Conservation (phyloP, 2,797 vertebrate species). For the Dendrocincla tyrannina region DNA sequence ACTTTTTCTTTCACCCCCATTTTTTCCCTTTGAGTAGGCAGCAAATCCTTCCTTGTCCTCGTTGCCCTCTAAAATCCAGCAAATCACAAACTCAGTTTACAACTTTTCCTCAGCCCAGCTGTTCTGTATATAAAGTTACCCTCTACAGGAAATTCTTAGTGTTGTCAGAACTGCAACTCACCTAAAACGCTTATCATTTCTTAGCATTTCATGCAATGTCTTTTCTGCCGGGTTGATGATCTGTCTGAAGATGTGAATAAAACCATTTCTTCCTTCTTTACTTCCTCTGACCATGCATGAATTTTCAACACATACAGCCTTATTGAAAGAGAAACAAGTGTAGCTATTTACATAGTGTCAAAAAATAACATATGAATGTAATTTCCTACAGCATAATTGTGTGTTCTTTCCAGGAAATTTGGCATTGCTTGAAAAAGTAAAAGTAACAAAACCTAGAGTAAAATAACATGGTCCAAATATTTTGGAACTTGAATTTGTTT, state of each 20-base stretch:
- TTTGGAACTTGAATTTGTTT: background rate
- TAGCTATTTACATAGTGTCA: background rate
- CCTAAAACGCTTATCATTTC: conserved; percentile 87
- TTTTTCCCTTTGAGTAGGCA: background rate
- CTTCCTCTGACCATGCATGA: conserved; percentile 94
- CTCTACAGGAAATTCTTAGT: background rate
- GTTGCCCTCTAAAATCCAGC: background rate
- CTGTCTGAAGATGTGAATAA: conserved; percentile 87
- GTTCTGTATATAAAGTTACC: accelerated
- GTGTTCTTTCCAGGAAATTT: background rate
- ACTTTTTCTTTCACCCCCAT: background rate
- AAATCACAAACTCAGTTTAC: background rate
- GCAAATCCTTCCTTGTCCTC: background rate
- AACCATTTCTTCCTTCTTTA: conserved; percentile 93
- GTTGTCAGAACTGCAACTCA: conserved; percentile 52
- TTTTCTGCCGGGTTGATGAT: conserved; percentile 88
- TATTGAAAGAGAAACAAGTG: conserved; percentile 1
- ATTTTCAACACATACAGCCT: conserved; percentile 97
- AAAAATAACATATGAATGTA: background rate
- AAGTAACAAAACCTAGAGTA: background rate
- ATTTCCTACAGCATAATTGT: background rate
- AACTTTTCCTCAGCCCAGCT: background rate
- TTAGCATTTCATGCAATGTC: conserved; percentile 84
- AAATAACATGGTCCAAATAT: background rate
- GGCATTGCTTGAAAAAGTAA: background rate